Evolutionary conservation across 2,113 vertebrate genomes (phyloP).

Genomic region (Origma solitaria): DNA sequence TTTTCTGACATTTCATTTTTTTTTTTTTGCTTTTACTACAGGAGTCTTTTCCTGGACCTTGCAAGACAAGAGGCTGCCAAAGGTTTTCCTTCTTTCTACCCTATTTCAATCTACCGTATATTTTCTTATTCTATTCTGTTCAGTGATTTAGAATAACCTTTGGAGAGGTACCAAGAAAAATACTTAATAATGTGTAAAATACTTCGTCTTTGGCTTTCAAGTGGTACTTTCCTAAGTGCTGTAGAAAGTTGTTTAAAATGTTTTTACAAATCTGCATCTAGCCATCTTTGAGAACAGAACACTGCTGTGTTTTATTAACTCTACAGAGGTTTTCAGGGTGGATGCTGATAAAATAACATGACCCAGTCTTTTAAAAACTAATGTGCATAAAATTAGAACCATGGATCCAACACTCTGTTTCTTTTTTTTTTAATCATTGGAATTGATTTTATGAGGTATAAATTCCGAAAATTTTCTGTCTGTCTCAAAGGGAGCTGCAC

Average conservation of each 20-base stretch:
- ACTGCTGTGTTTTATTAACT: background rate
- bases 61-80: background rate
- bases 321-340: background rate
- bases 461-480: background rate
- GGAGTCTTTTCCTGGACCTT: background rate
- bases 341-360: background rate
- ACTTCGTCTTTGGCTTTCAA: background rate
- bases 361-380: background rate
- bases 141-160: background rate
- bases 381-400: background rate
- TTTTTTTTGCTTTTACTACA: background rate
- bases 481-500: background rate
- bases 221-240: background rate
- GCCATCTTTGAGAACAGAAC: background rate
- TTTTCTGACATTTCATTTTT: background rate
- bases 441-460: background rate
- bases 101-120: background rate
- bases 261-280: background rate
- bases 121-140: background rate
- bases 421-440: background rate
- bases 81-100: background rate
- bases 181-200: background rate
- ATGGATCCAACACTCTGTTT: background rate
- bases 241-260: background rate
- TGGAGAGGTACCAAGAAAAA: background rate